phyloP scores from a whole-genome alignment of 2,888 invertebrate genomes.

The Kuschelorhynchus macadamiae region DNA sequence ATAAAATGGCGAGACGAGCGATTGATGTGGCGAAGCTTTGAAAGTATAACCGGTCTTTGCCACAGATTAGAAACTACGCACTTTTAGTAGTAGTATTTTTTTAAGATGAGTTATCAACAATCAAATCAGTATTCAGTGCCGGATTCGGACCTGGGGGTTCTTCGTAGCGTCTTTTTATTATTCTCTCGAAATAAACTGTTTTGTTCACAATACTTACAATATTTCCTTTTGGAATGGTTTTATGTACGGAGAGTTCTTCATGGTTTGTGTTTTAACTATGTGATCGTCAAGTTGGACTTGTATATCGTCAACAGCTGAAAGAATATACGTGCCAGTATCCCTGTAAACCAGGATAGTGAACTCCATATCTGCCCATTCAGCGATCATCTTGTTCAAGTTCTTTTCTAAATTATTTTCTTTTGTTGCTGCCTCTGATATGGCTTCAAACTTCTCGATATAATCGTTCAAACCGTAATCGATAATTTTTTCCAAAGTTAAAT shows the following conservation, averaged over 20 bases:
- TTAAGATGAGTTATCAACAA: too few relatives aligned
- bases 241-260: conserved; percentile 97
- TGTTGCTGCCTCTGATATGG: conserved; percentile 94
- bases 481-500: conserved; percentile 86
- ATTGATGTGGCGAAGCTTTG: too few relatives aligned
- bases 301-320: conserved; percentile 94
- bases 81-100: too few relatives aligned
- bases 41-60: too few relatives aligned
- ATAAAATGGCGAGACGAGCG: too few relatives aligned
- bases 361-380: conserved; percentile 88
- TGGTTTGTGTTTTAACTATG: conserved; percentile 96
- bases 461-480: conserved; percentile 92
- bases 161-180: too few relatives aligned
- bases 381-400: conserved; percentile 89
- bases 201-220: conserved; percentile 74
- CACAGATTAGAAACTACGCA: too few relatives aligned
- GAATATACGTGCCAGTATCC: conserved; percentile 91
- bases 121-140: too few relatives aligned
- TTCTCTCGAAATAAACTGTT: too few relatives aligned
- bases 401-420: conserved; percentile 96
- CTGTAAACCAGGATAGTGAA: conserved; percentile 83
- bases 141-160: too few relatives aligned
- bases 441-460: conserved; percentile 90
- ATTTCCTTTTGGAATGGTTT: conserved; percentile 93
- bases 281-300: conserved; percentile 95